Evolutionary conservation across 2,113 vertebrate genomes (phyloP).

Genomic region (Baryphthengus martii): DNA sequence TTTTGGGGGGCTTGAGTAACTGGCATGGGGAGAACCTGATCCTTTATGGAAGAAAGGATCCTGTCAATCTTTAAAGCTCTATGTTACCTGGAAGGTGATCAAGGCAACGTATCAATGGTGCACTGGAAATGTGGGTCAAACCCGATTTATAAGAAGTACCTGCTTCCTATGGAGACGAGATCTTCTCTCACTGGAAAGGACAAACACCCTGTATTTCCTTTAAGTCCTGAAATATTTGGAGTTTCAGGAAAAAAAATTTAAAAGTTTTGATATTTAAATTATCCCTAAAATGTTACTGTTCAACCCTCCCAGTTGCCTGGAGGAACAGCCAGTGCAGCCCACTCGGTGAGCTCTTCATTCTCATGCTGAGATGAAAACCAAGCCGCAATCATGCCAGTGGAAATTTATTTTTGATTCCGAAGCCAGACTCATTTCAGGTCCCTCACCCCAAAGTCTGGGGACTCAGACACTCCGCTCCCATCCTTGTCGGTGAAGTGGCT

Average conservation of each 20-base stretch:
- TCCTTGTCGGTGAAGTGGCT: background rate
- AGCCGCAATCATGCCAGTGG: accelerated
- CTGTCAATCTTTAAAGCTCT: accelerated
- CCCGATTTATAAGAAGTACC: background rate
- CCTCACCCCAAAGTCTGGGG: background rate
- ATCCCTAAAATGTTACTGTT: background rate
- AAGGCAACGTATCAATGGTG: background rate
- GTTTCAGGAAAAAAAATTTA: background rate
- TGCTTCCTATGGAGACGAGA: background rate
- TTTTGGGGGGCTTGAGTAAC: background rate
- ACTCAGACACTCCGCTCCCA: background rate
- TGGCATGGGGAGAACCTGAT: background rate
- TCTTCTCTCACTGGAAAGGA: background rate
- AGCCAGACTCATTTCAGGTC: background rate
- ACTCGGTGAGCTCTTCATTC: accelerated
- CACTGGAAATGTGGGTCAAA: background rate
- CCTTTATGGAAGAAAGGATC: background rate
- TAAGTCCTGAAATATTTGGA: background rate
- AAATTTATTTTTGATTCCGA: background rate
- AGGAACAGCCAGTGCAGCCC: background rate
- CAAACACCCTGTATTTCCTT: background rate
- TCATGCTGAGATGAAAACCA: background rate
- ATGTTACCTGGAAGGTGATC: background rate
- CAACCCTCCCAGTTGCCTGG: background rate
- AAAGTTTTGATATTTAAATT: background rate